A percentile compares a stretch with the other conserved stretches of the same genome.
Conservation (phyloP, 2,113 vertebrate genomes). For the Seriola quinqueradiata region DNA sequence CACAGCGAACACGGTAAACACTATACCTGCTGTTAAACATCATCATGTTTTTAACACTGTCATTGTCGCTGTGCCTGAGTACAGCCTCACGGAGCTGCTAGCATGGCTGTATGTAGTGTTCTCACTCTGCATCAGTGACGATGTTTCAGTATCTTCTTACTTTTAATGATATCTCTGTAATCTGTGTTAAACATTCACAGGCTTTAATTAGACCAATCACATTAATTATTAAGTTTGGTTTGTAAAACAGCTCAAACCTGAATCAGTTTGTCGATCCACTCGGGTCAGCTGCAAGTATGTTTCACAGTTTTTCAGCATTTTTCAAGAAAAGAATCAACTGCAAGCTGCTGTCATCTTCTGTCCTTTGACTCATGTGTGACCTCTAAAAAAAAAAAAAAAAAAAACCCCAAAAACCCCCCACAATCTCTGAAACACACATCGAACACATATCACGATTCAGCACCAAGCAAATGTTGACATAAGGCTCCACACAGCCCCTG, state of each 20-base stretch:
- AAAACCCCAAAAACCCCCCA: neutral
- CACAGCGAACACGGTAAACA: neutral
- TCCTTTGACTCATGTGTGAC: conserved; percentile 28
- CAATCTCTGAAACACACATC: conserved; percentile 29
- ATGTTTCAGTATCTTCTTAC: neutral
- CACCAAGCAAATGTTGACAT: conserved; percentile 65
- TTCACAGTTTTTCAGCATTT: neutral
- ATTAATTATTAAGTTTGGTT: neutral
- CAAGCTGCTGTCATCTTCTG: neutral
- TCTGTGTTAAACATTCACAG: neutral
- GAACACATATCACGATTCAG: conserved; percentile 43
- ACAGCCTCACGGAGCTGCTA: neutral
- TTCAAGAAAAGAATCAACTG: neutral
- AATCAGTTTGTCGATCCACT: neutral
- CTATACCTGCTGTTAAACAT: neutral
- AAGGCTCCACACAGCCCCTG: conserved; percentile 26
- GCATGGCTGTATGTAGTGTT: too few species aligned
- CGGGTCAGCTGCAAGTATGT: neutral
- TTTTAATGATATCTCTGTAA: too few species aligned
- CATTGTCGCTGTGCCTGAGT: neutral
- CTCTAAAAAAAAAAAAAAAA: conserved; percentile 48
- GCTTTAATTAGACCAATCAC: neutral
- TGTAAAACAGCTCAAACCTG: neutral
- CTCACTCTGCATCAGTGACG: neutral
- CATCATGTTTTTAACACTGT: neutral